Conservation (phyloP, 1,140 invertebrate species). For the Trinorchestia longiramus region DNA sequence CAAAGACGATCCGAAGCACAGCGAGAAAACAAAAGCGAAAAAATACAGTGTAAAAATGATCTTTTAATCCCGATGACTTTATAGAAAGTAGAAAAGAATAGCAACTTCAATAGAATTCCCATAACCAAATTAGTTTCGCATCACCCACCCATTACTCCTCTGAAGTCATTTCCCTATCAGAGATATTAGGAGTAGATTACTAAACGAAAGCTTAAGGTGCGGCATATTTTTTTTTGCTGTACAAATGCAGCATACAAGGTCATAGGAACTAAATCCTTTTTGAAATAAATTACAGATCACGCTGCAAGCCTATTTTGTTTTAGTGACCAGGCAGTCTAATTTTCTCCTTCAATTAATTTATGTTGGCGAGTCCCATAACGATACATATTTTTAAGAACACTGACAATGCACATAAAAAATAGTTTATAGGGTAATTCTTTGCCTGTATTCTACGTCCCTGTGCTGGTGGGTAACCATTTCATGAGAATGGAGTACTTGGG, state of each 20-base stretch:
- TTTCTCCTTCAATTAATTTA: neutral
- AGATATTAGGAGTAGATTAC: neutral
- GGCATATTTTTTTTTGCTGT: neutral
- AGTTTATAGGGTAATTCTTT: too few relatives aligned
- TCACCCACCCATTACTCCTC: neutral
- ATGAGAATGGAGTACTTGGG: too few relatives aligned
- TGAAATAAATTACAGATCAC: neutral
- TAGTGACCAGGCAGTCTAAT: neutral
- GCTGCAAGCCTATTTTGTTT: neutral
- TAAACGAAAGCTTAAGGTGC: neutral
- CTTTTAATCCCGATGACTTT: too few relatives aligned
- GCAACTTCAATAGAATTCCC: neutral
- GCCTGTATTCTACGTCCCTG: too few relatives aligned
- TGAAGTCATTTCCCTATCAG: neutral
- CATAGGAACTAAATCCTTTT: neutral
- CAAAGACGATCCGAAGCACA: too few relatives aligned
- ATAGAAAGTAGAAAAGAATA: too few relatives aligned
- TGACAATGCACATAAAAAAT: neutral
- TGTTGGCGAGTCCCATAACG: neutral
- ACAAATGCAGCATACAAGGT: neutral
- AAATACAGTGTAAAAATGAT: too few relatives aligned
- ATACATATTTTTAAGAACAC: neutral
- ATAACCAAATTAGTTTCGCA: neutral
- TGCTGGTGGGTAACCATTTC: too few relatives aligned
- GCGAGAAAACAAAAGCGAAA: too few relatives aligned